Percentiles rank a stretch among this genome's conserved stretches.
Evolutionary conservation across 2,797 vertebrate species (phyloP).

Genomic region (Perodicticus potto): DNA sequence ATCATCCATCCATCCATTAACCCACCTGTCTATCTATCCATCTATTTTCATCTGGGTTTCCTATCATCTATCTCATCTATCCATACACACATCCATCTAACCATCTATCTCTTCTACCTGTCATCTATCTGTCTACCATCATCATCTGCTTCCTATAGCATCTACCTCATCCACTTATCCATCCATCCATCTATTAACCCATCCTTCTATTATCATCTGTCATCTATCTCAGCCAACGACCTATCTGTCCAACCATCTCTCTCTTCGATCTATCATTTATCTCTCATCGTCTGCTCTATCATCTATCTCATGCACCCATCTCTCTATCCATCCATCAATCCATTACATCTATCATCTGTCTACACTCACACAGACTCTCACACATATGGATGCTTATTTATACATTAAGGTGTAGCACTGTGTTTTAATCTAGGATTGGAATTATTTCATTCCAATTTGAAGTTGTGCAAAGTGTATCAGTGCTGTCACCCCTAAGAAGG

Average conservation of each 20-base stretch:
- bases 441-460: too few relatives aligned
- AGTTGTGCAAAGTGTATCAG: accelerated
- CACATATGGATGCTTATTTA: accelerated
- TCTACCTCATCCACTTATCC: background rate
- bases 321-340: background rate
- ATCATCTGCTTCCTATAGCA: background rate
- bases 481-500: accelerated
- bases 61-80: background rate
- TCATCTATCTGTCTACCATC: too few relatives aligned
- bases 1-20: background rate
- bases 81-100: background rate
- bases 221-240: background rate
- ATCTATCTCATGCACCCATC: background rate
- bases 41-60: background rate
- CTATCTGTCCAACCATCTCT: background rate
- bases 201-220: background rate
- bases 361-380: background rate
- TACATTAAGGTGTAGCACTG: background rate
- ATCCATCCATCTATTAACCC: background rate
- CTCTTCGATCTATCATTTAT: background rate
- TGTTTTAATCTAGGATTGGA: background rate
- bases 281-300: too few relatives aligned
- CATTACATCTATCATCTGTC: too few relatives aligned
- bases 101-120: too few relatives aligned
- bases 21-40: background rate